Conservation (phyloP, 2,797 vertebrate species). For the Darevskia nairensis region DNA sequence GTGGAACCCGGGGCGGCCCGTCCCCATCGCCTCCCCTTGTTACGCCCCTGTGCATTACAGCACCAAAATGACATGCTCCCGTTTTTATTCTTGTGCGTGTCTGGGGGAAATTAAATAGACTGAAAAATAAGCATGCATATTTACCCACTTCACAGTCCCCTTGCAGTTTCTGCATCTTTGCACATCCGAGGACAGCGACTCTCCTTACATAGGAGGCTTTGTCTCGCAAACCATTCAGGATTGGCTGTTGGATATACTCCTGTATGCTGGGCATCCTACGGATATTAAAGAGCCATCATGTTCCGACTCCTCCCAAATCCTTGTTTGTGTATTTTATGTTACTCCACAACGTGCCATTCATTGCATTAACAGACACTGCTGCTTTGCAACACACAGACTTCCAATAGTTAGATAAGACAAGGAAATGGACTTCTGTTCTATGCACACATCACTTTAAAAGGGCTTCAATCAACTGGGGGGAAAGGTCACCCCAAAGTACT, state of each 20-base stretch:
- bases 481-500: background rate
- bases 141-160: slow-evolving; percentile 84
- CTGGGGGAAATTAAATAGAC: background rate
- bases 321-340: background rate
- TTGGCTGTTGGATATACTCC: slow-evolving; percentile 93
- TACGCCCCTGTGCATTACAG: background rate
- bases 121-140: slow-evolving; percentile 36
- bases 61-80: no score
- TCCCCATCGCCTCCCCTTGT: no score
- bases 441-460: background rate
- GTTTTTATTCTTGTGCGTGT: background rate
- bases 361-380: background rate
- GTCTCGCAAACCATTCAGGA: slow-evolving; percentile 89
- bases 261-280: slow-evolving; percentile 90
- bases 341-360: background rate
- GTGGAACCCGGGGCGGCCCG: no score
- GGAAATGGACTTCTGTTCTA: background rate
- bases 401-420: background rate
- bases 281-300: background rate
- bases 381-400: background rate
- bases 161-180: slow-evolving; percentile 90
- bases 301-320: background rate
- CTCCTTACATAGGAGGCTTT: slow-evolving; percentile 93
- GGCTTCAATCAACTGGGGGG: background rate
- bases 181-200: slow-evolving; percentile 93